phyloP scores from a whole-genome alignment of 1,140 invertebrate genomes.

The Trinorchestia longiramus region DNA sequence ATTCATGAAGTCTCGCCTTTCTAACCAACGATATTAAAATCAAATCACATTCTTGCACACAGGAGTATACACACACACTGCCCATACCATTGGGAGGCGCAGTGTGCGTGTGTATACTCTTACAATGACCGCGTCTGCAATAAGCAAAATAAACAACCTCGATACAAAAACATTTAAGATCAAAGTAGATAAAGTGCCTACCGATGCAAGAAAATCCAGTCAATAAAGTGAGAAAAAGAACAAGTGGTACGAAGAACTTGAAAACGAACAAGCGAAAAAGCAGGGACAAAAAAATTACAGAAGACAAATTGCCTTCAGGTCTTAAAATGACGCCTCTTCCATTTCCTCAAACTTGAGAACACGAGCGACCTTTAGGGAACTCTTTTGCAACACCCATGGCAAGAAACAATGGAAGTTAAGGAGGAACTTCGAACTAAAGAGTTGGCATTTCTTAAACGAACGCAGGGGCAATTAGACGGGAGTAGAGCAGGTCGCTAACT shows the following conservation, averaged over 20 bases:
- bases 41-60: too few relatives aligned
- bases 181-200: background rate
- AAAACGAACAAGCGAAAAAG: background rate
- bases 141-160: too few relatives aligned
- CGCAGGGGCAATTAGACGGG: background rate
- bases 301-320: background rate
- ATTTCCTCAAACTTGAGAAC: background rate
- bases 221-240: background rate
- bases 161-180: too few relatives aligned
- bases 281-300: background rate
- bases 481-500: background rate
- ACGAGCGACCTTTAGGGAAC: background rate
- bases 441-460: too few relatives aligned
- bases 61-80: too few relatives aligned
- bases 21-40: too few relatives aligned
- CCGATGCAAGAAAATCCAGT: background rate
- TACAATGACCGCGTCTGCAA: too few relatives aligned
- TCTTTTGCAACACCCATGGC: background rate
- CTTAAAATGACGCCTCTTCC: background rate
- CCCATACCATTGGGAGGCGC: too few relatives aligned
- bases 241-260: background rate
- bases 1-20: too few relatives aligned
- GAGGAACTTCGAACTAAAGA: background rate
- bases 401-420: background rate
- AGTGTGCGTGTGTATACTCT: too few relatives aligned